Evolutionary conservation across 30 jellyfish, hydroid and myxozoan genomes (phyloP).

Genomic region (Chrysaora quinquecirrha): DNA sequence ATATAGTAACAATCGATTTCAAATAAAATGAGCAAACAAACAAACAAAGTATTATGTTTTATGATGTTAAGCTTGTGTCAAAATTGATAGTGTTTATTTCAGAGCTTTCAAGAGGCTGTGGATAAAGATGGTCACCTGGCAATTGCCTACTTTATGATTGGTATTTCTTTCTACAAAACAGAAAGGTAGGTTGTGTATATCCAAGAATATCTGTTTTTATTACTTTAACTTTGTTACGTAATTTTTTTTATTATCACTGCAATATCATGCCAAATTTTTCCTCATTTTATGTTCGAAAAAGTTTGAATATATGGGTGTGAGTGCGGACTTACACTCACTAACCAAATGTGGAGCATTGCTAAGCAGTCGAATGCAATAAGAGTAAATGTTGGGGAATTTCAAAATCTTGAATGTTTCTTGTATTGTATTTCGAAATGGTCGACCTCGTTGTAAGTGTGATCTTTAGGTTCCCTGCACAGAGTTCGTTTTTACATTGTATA

Average conservation of each 20-base stretch:
- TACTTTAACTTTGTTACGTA: background rate
- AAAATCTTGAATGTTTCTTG: no score
- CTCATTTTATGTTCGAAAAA: no score
- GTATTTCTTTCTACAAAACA: conserved; percentile 54
- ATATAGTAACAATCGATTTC: no score
- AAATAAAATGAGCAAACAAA: no score
- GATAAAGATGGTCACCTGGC: conserved; percentile 80
- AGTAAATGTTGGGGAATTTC: no score
- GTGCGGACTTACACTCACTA: background rate
- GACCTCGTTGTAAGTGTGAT: no score
- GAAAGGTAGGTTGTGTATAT: conserved; percentile 44
- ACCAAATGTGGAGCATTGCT: background rate
- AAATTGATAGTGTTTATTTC: no score
- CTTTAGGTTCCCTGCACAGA: no score
- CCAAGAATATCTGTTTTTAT: background rate
- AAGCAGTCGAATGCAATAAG: background rate
- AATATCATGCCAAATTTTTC: background rate
- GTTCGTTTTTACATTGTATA: no score
- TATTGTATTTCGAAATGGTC: no score
- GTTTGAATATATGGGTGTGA: background rate
- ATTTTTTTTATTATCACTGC: background rate
- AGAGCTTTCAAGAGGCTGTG: conserved; percentile 74
- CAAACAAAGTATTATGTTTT: no score
- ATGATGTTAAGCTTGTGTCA: no score
- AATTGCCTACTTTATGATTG: conserved; percentile 78